A percentile compares a stretch with the other conserved stretches of the same genome.
These are phyloP conservation scores for Frieseomelitta varia DNA, from an alignment of 1,140 invertebrate genomes.

Conservation along the genomic window DNA sequence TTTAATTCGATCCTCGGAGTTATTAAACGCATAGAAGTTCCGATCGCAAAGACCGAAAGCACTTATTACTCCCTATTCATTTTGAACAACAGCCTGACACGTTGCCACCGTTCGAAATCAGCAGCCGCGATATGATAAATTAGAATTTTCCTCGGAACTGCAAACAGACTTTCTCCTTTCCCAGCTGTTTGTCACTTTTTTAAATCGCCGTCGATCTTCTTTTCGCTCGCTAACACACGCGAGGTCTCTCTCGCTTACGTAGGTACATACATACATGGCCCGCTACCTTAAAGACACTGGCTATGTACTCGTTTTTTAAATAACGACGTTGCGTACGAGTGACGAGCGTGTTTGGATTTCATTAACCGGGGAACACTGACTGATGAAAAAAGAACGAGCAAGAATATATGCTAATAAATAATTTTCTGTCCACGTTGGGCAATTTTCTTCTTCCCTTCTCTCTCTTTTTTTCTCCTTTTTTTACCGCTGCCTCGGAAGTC, in stretches of 20 bases:
- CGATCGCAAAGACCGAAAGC: no score
- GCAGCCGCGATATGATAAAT: neutral
- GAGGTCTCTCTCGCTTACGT: neutral
- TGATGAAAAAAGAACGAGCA: neutral
- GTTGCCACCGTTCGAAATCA: neutral
- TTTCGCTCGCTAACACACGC: neutral
- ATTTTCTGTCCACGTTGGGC: neutral
- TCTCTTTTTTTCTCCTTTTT: neutral
- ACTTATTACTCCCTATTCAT: neutral
- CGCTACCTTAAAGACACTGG: neutral
- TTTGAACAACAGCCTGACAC: neutral
- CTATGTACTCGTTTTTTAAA: neutral
- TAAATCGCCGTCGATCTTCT: neutral
- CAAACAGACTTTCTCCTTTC: neutral
- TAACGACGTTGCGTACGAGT: neutral
- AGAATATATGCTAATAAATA: neutral
- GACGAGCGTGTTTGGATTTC: constrained; percentile 15
- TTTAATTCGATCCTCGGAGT: neutral
- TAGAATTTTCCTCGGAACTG: neutral
- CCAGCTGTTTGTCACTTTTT: constrained; percentile 5
- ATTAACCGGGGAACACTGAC: neutral
- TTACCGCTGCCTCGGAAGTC: no score
- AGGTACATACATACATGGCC: neutral
- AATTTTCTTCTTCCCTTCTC: no score
- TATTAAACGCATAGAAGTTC: neutral